Evolutionary conservation across 2,797 vertebrate genomes (phyloP), one percentile per base, ranked within the genome.

Genomic region (Lemur catta): DNA sequence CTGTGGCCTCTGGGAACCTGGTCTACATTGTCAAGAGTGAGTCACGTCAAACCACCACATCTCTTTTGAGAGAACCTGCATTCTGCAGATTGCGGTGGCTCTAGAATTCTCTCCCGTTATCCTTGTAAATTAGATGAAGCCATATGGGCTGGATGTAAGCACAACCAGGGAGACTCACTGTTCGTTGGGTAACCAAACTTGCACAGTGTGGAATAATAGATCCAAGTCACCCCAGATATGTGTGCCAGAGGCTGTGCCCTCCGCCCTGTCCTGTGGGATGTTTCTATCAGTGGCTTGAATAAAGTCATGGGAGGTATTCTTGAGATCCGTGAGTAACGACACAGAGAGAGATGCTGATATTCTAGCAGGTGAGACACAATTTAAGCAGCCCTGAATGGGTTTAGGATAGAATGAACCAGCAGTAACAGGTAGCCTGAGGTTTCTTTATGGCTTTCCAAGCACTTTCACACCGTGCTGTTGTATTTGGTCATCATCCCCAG

Each of bases 131-230:
- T 14, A 35, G n/a, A 24, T 1, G 30, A 55, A 82, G 75, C 33
- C 78, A 11, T 15, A 4, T 12, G 33, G 69, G 65, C 38, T n/a
- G 2, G 67, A 50, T 0, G 15, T 41, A 20, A 46, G 57, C 4
- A 8, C 4, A 11, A 50, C 30, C 0, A 0, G 48, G 61, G 48
- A 89, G 33, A 65, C 2, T 65, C 28, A 0, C 0, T 14, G 1
- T 17, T 46, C n/a, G n/a, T 0, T 35, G 46, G 79, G 52, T 50
- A 59, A 91, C 30, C 28, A 67, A 80, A 48, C 52, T 72, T 24
- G 8, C 84, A 61, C 88, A 84, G 28, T 18, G 52, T 1, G 13
- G 50, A 80, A 55, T 28, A 20, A 41, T 0, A 57, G 59, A 72
- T 7, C 41, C 55, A 52, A 43, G 92, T 35, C 35, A n/a, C 9